These are phyloP conservation scores for Hypsibius dujardini DNA, from an alignment of 1,140 invertebrate species.

Conservation along the genomic window DNA sequence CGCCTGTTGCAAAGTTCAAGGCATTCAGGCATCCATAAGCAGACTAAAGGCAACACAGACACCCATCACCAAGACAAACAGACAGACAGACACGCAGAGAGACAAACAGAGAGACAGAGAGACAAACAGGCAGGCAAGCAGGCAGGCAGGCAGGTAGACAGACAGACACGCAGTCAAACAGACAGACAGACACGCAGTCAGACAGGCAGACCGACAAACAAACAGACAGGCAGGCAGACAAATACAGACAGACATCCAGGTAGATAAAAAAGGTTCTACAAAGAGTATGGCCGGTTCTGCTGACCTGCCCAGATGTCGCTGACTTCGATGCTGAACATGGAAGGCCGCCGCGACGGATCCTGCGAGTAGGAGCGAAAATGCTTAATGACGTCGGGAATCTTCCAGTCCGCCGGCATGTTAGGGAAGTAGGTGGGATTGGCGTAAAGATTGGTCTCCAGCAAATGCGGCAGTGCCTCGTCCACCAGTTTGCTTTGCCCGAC, in stretches of 20 bases:
- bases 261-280: background rate
- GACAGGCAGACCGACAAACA: too few species aligned
- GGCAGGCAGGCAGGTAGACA: too few species aligned
- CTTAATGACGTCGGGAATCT: background rate
- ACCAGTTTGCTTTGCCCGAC: slow-evolving; percentile 10
- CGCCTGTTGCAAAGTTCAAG: background rate
- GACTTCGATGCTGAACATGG: background rate
- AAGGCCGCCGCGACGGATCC: slow-evolving; percentile 8
- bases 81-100: too few species aligned
- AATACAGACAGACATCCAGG: too few species aligned
- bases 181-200: too few species aligned
- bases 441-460: slow-evolving; percentile 6
- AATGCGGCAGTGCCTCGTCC: slow-evolving; percentile 1
- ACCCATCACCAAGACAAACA: too few species aligned
- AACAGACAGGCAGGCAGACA: too few species aligned
- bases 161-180: too few species aligned
- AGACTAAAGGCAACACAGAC: too few species aligned
- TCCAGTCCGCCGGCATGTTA: slow-evolving; percentile 14
- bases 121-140: too few species aligned
- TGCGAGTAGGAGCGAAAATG: slow-evolving; percentile 1
- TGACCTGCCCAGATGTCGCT: background rate
- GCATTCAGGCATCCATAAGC: too few species aligned
- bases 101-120: too few species aligned
- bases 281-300: background rate
- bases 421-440: background rate